phyloP scores from a whole-genome alignment of 2,888 invertebrate species.

The Scrobipalpa atriplicella region DNA sequence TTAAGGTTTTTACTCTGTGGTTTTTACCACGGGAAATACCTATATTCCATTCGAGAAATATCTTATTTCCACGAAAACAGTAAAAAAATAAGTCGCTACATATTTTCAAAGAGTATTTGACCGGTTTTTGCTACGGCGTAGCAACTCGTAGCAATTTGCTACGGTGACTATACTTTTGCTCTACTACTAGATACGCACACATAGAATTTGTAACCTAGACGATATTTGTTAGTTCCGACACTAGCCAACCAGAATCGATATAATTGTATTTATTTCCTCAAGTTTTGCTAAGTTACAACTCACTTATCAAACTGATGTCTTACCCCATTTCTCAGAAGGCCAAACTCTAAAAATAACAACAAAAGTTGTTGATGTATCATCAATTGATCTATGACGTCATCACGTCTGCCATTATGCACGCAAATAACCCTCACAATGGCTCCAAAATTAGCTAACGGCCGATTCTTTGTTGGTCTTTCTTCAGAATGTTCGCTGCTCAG shows the following conservation, averaged over 20 bases:
- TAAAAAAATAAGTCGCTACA: background rate
- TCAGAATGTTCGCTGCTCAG: too few relatives aligned
- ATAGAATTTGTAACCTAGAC: too few relatives aligned
- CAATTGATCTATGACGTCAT: background rate
- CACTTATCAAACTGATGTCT: background rate
- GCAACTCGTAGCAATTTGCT: too few relatives aligned
- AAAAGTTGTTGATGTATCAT: slow-evolving; percentile 4
- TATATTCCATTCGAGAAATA: too few relatives aligned
- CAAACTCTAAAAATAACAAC: background rate
- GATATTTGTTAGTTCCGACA: too few relatives aligned
- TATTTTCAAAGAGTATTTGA: background rate
- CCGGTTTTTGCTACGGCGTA: too few relatives aligned
- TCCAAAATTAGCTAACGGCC: slow-evolving; percentile 5
- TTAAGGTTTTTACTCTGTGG: too few relatives aligned
- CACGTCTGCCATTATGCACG: background rate
- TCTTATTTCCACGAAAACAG: background rate
- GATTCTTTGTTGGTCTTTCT: background rate
- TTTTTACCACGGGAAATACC: too few relatives aligned
- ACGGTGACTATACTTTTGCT: background rate
- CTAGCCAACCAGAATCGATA: too few relatives aligned
- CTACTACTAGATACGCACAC: too few relatives aligned
- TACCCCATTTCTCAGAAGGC: background rate
- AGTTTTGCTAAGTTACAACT: background rate
- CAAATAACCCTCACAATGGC: background rate
- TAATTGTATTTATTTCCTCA: too few relatives aligned